phyloP scores from a whole-genome alignment of 2,888 invertebrate genomes.

The Syritta pipiens region DNA sequence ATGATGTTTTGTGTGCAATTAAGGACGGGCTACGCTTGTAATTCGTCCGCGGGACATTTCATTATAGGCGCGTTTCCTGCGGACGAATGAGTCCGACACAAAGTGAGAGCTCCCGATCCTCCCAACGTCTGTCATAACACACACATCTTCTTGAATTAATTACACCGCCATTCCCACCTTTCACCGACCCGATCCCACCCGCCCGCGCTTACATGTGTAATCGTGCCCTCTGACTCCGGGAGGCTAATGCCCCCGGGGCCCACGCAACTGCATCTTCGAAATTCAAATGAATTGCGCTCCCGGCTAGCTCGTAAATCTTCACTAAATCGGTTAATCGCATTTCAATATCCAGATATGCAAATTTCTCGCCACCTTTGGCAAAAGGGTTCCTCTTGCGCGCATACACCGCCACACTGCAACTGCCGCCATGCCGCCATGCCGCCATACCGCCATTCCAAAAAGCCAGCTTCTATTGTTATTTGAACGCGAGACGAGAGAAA shows the following conservation, averaged over 20 bases:
- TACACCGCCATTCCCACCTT: no score
- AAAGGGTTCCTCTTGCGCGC: slow-evolving; percentile 33
- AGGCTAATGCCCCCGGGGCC: neutral
- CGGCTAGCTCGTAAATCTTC: slow-evolving; percentile 64
- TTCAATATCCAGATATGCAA: slow-evolving; percentile 68
- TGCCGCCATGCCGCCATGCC: slow-evolving; percentile 17
- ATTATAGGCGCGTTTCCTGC: slow-evolving; percentile 32
- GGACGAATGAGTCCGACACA: neutral
- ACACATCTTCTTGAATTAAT: no score
- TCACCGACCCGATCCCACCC: no score
- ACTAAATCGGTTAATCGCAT: slow-evolving; percentile 67
- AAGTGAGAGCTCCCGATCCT: no score
- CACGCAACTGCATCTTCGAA: slow-evolving; percentile 22
- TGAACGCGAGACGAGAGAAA: slow-evolving; percentile 32
- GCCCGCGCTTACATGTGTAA: slow-evolving; percentile 2
- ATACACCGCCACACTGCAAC: slow-evolving; percentile 10
- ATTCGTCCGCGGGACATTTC: slow-evolving; percentile 38
- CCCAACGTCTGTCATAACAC: no score
- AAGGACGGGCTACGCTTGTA: slow-evolving; percentile 51
- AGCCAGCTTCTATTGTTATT: slow-evolving; percentile 59
- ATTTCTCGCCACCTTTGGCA: slow-evolving; percentile 62
- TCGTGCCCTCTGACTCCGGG: neutral
- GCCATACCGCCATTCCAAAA: neutral
- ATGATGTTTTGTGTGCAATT: slow-evolving; percentile 62
- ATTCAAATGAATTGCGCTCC: slow-evolving; percentile 40